Evolutionary conservation across 1,140 invertebrate species (phyloP).

Genomic region (Brachionus plicatilis): DNA sequence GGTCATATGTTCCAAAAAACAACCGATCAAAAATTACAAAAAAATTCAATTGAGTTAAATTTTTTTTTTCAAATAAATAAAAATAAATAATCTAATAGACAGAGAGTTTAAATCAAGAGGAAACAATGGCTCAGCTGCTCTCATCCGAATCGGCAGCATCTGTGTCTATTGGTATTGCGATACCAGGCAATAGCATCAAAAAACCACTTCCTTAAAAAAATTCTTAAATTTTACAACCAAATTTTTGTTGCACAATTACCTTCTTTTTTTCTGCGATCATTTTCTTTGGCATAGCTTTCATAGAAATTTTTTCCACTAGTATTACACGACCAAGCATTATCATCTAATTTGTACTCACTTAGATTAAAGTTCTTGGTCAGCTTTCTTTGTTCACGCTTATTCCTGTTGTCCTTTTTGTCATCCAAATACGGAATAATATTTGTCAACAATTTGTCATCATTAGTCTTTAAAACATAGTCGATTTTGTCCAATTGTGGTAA

Average conservation of each 20-base stretch:
- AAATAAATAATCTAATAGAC: not conserved
- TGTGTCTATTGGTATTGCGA: slow-evolving; percentile 31
- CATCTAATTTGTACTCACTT: not conserved
- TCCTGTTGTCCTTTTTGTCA: not conserved
- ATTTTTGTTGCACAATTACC: not conserved
- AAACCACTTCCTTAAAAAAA: slow-evolving; percentile 21
- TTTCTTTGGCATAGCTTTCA: slow-evolving; percentile 25
- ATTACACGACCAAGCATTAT: not conserved
- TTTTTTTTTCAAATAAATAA: not conserved
- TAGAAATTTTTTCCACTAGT: slow-evolving; percentile 28
- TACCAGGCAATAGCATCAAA: slow-evolving; percentile 38
- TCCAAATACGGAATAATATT: not conserved
- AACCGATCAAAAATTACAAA: not conserved
- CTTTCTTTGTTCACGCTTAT: not conserved
- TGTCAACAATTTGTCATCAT: slow-evolving; percentile 23
- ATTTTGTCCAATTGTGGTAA: slow-evolving; percentile 33
- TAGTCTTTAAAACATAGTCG: slow-evolving; percentile 14
- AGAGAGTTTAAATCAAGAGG: not conserved
- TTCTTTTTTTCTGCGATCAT: slow-evolving; percentile 37
- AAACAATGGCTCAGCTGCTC: not conserved
- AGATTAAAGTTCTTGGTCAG: not conserved
- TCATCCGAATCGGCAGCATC: slow-evolving; percentile 36
- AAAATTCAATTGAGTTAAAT: not conserved
- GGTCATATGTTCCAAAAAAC: not conserved
- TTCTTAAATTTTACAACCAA: not conserved